Base-by-base conservation (phyloP, 1,140 invertebrate species). In the Lasioglossum baleicum region DNA sequence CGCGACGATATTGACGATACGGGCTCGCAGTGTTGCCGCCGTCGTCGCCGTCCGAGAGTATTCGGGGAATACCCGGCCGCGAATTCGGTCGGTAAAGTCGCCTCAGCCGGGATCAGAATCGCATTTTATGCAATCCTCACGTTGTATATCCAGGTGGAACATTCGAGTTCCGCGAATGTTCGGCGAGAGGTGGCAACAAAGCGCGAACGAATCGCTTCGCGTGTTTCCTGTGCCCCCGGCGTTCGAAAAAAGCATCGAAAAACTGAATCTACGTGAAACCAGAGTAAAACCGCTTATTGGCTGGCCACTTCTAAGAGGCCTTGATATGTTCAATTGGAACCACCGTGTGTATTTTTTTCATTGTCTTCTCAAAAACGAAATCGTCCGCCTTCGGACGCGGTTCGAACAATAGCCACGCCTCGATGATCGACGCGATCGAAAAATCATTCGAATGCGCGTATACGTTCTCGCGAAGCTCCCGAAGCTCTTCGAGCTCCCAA, bases 301-400 rank as follows among this genome's bases (percentile, higher is more conserved):
- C 87, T 86, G 82, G 81, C 84, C 85, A 85, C 83, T 83, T 66
- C 58, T 77, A 83, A 70, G 80, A 84, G 88, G 83, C 83, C 86
- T 85, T 91, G 90, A 91, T 90, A 91, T 91, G 90, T 91, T 90
- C 86, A 83, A 83, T 90, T 90, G 85, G 83, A 89, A 90, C 82
- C 87, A 89, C 74, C 81, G 81, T 88, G 81, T 88, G 44, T n/a
- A n/a, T n/a, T 84, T 53, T 65, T 48, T 61, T 42, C 15, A 17
- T 71, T 65, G 22, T 22, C 51, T 51, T 63, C 75, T 76, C 44
- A 26, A 15, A 15, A 26, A 61, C 78, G 66, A 81, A 70, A 70
- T 20, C 44, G 13, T 31, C 26, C 13, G 48, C 40, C 13, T 40
- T 40, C 65, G 75, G 75, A 77, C 51, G 35, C 51, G 2, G 3